Conservation (phyloP, 2,888 invertebrate species). For the Netelia inedita region DNA sequence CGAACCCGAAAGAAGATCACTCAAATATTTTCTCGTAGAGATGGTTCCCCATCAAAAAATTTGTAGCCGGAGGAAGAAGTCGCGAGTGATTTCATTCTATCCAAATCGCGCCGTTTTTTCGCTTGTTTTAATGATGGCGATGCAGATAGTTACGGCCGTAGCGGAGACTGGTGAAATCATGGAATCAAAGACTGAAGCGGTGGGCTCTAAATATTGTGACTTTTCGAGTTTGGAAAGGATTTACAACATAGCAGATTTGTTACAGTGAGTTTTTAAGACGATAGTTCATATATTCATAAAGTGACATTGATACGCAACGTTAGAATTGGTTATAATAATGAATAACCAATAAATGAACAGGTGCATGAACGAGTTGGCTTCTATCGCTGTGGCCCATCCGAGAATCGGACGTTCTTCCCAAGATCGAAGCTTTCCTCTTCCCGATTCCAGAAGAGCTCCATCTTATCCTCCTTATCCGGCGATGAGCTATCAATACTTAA, state of each 20-base stretch:
- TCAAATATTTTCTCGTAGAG: not conserved
- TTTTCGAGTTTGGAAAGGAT: constrained; percentile 68
- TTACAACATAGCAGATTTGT: constrained; percentile 77
- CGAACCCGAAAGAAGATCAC: not conserved
- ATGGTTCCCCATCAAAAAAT: constrained; percentile 15
- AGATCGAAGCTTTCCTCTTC: constrained; percentile 21
- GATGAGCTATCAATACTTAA: constrained; percentile 41
- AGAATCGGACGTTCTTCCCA: constrained; percentile 64
- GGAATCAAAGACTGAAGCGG: constrained; percentile 16
- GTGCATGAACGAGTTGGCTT: constrained; percentile 78
- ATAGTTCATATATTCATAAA: too few species aligned
- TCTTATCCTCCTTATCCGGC: constrained; percentile 32
- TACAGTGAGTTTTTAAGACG: constrained; percentile 76
- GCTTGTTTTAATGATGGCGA: constrained; percentile 52
- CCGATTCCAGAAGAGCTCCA: constrained; percentile 42
- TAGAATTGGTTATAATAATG: not conserved
- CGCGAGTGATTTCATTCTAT: constrained; percentile 38
- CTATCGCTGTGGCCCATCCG: constrained; percentile 55
- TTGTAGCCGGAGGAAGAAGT: constrained; percentile 34
- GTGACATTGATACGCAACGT: not conserved
- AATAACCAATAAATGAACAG: constrained; percentile 68
- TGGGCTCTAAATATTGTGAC: constrained; percentile 57
- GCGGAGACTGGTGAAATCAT: constrained; percentile 19
- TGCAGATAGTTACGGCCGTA: constrained; percentile 33
- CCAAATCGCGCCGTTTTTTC: constrained; percentile 44